Evolutionary conservation across 2,888 invertebrate species (phyloP), one percentile per base, ranked within the genome.

Genomic region (Trissolcus brochymenae): DNA sequence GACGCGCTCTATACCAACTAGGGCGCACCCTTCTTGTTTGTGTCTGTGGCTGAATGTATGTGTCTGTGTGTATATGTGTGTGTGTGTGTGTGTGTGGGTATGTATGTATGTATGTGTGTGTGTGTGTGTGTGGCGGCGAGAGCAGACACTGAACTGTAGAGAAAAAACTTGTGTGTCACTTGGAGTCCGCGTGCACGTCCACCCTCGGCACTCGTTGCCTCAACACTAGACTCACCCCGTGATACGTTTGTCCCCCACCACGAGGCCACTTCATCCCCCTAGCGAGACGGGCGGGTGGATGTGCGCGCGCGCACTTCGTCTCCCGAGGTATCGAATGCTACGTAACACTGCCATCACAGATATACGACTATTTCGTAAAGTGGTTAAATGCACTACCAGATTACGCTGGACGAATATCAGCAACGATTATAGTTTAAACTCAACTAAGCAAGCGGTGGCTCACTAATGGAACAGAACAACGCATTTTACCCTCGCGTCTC

Each of bases 301-400:
- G n/a, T n/a, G 81, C 56, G 82, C 80, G 72, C 81, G 80, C 81
- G 80, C 80, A 82, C n/a, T n/a, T 78, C 81, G 72, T 79, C 79
- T 73, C 73, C 77, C 83, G 84, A 85, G 86, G 84, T 88, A 87
- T 87, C 87, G 87, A 88, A 87, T 88, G 83, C 86, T 85, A 87
- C 86, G 87, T 87, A 84, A 85, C 85, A 82, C 35, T 35, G 35
- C 82, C 76, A 81, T 76, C 80, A 71, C 82, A 84, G 82, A 86
- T 86, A 85, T 85, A 87, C 84, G 84, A 82, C 84, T 85, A 85
- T 86, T 86, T 87, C 85, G 82, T 84, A 86, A 86, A 87, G 86
- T 87, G 86, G 85, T 88, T 87, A 87, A 88, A 88, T 88, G 86
- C 87, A 87, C 88, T 86, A 84, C 84, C 84, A 86, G 86, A 88